Conservation (phyloP, 2,113 vertebrate species). For the Sceloporus undulatus region DNA sequence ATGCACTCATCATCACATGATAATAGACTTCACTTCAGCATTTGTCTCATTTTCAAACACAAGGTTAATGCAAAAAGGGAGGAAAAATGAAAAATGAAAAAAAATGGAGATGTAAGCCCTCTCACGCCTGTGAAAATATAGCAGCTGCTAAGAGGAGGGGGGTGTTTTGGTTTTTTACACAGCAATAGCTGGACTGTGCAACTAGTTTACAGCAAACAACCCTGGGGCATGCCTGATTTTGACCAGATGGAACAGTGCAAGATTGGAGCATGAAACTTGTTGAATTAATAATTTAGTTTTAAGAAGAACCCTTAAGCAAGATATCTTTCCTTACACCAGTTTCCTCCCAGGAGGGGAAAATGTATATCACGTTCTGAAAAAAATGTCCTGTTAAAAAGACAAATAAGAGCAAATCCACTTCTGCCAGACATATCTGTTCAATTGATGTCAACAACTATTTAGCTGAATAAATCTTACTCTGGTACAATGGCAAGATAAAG, state of each 20-base stretch:
- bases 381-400: not conserved
- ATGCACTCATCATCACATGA: not conserved
- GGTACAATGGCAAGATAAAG: not conserved
- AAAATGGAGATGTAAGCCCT: not conserved
- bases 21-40: conserved; percentile 1
- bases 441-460: not conserved
- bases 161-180: not conserved
- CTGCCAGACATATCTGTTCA: not conserved
- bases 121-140: not conserved
- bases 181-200: conserved; percentile 6
- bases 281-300: conserved; percentile 29
- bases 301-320: conserved; percentile 6
- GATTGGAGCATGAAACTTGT: conserved; percentile 10
- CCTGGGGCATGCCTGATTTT: conserved; percentile 8
- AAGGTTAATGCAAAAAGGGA: not conserved
- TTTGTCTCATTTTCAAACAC: not conserved
- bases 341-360: conserved; percentile 20
- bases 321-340: not conserved
- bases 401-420: not conserved
- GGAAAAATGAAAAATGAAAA: not conserved
- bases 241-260: conserved; percentile 20
- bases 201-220: not conserved
- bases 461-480: conserved; percentile 1
- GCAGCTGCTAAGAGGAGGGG: not conserved
- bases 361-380: not conserved